phyloP scores from a whole-genome alignment of 2,113 vertebrate genomes.

The Pimephales promelas region DNA sequence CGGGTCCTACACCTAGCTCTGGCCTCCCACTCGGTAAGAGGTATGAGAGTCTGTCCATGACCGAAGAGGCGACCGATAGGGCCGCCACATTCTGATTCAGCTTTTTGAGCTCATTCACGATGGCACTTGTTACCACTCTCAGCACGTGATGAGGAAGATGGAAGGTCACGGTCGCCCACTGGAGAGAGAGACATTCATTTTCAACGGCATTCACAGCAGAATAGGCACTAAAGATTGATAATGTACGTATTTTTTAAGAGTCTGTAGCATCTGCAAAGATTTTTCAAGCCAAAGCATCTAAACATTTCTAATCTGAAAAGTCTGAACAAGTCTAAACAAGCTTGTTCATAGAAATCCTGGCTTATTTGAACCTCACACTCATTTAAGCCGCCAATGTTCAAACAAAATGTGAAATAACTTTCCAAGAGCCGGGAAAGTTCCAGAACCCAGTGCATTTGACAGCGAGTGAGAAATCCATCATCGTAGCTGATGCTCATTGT shows the following conservation, averaged over 20 bases:
- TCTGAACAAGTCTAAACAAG: constrained; percentile 1
- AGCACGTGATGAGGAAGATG: constrained; percentile 97
- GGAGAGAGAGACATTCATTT: constrained; percentile 6
- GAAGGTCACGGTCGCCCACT: constrained; percentile 99
- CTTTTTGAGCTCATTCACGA: constrained; percentile 99
- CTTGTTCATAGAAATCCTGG: neutral
- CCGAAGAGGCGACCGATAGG: constrained; percentile 97
- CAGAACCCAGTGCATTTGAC: constrained; percentile 21
- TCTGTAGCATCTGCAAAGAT: neutral
- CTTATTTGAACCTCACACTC: neutral
- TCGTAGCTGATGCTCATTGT: constrained; percentile 2
- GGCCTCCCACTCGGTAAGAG: constrained; percentile 95
- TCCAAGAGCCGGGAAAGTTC: constrained; percentile 13
- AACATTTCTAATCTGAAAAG: neutral
- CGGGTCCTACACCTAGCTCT: constrained; percentile 95
- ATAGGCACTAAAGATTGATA: neutral
- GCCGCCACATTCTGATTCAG: constrained; percentile 99
- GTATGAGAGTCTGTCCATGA: constrained; percentile 99
- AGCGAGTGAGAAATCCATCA: constrained; percentile 45
- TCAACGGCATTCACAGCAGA: neutral
- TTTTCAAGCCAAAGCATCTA: neutral
- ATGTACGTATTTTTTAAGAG: neutral
- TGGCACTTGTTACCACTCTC: constrained; percentile 91
- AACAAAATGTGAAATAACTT: neutral
- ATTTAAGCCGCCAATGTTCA: neutral